These are phyloP conservation scores for Pissodes strobi DNA, from an alignment of 1,140 invertebrate species.

Conservation along the genomic window DNA sequence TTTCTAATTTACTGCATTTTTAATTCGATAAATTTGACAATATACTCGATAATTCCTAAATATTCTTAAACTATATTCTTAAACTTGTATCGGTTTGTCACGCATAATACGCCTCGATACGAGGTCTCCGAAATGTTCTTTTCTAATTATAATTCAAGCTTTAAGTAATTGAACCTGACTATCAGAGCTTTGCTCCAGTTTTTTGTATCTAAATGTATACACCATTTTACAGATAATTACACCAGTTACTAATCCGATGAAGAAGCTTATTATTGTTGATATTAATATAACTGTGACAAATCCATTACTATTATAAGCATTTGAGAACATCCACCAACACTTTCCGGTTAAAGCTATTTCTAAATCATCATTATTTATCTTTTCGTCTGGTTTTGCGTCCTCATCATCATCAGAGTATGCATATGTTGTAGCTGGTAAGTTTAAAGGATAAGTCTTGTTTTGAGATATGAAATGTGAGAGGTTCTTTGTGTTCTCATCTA, in stretches of 20 bases:
- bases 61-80: too few species aligned
- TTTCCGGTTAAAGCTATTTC: background rate
- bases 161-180: conserved; percentile 20
- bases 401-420: background rate
- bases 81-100: too few species aligned
- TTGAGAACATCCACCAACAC: conserved; percentile 13
- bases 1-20: too few species aligned
- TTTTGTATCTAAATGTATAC: conserved; percentile 15
- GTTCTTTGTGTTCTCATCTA: too few species aligned
- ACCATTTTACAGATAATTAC: conserved; percentile 10
- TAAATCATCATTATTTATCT: conserved; percentile 7
- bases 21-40: too few species aligned
- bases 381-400: background rate
- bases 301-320: background rate
- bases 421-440: background rate
- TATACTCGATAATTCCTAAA: too few species aligned
- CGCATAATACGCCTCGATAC: too few species aligned
- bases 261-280: conserved; percentile 4
- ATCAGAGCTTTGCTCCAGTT: conserved; percentile 27
- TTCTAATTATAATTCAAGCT: too few species aligned
- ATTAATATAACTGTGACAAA: background rate
- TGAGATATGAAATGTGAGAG: too few species aligned
- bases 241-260: conserved; percentile 19
- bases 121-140: too few species aligned
- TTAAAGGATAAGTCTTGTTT: background rate